phyloP scores from a whole-genome alignment of 1,140 invertebrate species.

The Danaus plexippus region DNA sequence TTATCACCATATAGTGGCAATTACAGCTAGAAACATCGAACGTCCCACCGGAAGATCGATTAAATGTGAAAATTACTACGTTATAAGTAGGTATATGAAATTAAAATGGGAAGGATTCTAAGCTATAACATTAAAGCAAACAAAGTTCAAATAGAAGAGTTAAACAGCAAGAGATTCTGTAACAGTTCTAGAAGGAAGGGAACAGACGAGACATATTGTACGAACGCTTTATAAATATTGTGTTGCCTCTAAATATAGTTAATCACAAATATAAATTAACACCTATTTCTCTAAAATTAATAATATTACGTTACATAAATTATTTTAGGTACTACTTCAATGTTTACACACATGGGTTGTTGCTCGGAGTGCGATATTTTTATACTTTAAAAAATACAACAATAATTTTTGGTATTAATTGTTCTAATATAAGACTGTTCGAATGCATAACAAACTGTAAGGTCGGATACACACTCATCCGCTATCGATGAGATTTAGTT shows the following conservation, averaged over 20 bases:
- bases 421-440: conserved; percentile 20
- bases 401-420: conserved; percentile 21
- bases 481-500: conserved; percentile 17
- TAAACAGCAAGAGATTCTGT: conserved; percentile 6
- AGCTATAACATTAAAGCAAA: background rate
- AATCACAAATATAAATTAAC: conserved; percentile 54
- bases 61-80: conserved; percentile 6
- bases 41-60: conserved; percentile 7
- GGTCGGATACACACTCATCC: conserved; percentile 26
- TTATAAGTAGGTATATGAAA: conserved; percentile 2
- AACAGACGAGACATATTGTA: no score
- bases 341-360: conserved; percentile 22
- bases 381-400: conserved; percentile 19
- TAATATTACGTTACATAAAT: conserved; percentile 50
- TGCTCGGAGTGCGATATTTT: conserved; percentile 20
- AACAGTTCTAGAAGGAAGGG: conserved; percentile 5
- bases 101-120: conserved; percentile 6
- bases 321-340: conserved; percentile 42
- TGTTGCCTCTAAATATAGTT: conserved; percentile 29
- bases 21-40: conserved; percentile 23
- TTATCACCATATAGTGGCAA: conserved; percentile 28
- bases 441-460: conserved; percentile 19
- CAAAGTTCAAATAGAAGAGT: conserved; percentile 4
- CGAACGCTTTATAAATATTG: no score
- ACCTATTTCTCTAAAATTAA: conserved; percentile 32